Conservation (phyloP, 23 tunicate species). For the Halocynthia roretzi region DNA sequence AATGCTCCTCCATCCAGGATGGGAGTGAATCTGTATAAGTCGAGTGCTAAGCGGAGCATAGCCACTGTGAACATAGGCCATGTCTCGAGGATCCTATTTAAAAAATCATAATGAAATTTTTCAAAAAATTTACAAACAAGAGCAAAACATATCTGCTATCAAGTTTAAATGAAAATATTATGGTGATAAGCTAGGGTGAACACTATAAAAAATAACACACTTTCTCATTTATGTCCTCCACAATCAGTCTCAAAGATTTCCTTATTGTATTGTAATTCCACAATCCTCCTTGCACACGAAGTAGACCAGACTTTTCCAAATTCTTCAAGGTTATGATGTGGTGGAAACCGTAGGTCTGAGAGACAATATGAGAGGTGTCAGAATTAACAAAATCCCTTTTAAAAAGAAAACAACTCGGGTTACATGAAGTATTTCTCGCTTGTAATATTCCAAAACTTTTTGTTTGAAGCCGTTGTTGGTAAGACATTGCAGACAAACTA, state of each 20-base stretch:
- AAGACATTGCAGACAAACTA: conserved; percentile 66
- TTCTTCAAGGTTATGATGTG: conserved; percentile 62
- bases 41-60: conserved; percentile 89
- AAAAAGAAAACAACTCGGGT: background rate
- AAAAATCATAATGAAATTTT: too few relatives aligned
- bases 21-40: conserved; percentile 63
- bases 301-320: conserved; percentile 62
- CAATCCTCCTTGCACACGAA: conserved; percentile 26
- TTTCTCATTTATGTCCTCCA: conserved; percentile 78
- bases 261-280: conserved; percentile 83
- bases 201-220: background rate
- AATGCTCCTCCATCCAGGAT: conserved; percentile 95
- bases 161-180: too few relatives aligned
- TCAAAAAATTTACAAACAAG: too few relatives aligned
- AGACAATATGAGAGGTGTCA: background rate
- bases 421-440: conserved; percentile 79
- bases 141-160: too few relatives aligned
- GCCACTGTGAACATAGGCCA: conserved; percentile 92
- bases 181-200: too few relatives aligned
- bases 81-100: conserved; percentile 78
- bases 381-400: background rate
- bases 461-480: conserved; percentile 75
- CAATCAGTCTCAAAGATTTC: conserved; percentile 53
- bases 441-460: conserved; percentile 82
- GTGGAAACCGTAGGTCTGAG: conserved; percentile 78